A percentile compares a stretch with the other conserved stretches of the same genome.
These are phyloP conservation scores for Lasioglossum baleicum DNA, from an alignment of 1,140 invertebrate genomes.

Conservation along the genomic window DNA sequence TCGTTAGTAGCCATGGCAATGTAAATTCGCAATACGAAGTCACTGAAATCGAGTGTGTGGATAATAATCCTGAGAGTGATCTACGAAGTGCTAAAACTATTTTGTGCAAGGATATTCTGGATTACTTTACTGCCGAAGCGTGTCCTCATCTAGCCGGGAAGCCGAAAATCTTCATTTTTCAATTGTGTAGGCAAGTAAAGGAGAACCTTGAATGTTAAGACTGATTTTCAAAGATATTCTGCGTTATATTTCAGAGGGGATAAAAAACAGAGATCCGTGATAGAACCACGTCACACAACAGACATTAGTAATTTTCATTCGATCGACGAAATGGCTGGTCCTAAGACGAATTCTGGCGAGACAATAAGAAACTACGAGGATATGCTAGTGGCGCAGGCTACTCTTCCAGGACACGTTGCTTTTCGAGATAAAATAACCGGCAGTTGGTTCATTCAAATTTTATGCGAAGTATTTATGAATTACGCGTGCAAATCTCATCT, in stretches of 20 bases:
- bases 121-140: conserved; percentile 82
- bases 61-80: conserved; percentile 44
- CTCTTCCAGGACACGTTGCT: conserved; percentile 83
- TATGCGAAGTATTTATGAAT: conserved; percentile 88
- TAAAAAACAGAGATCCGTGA: conserved; percentile 42
- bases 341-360: neutral
- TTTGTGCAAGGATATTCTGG: conserved; percentile 77
- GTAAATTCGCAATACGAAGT: conserved; percentile 61
- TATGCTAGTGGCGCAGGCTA: conserved; percentile 85
- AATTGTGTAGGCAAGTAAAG: conserved; percentile 83
- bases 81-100: conserved; percentile 58
- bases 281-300: conserved; percentile 34
- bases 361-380: conserved; percentile 80
- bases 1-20: conserved; percentile 82
- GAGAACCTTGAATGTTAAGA: neutral
- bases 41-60: conserved; percentile 68
- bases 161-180: conserved; percentile 90
- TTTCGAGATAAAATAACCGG: conserved; percentile 83
- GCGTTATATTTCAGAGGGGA: conserved; percentile 35
- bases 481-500: conserved; percentile 84
- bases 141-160: conserved; percentile 83
- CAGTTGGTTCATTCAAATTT: conserved; percentile 88
- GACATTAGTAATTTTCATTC: conserved; percentile 36
- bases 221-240: neutral
- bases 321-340: neutral